These are phyloP conservation scores for Charaxes varanes DNA, from an alignment of 1,140 invertebrate species.

Conservation along the genomic window DNA sequence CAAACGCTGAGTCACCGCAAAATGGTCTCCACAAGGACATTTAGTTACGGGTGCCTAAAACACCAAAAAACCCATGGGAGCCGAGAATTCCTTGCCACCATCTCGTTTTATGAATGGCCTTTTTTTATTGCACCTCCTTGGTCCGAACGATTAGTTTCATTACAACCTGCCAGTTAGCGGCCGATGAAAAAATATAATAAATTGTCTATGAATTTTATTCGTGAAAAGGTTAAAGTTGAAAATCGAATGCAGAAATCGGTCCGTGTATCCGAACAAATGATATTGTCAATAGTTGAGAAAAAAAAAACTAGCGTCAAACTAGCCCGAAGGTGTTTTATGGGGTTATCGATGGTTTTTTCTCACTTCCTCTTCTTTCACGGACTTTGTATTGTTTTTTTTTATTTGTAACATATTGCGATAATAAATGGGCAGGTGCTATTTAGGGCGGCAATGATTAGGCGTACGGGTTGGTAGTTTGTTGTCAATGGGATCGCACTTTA, in stretches of 20 bases:
- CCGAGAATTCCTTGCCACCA: conserved; percentile 47
- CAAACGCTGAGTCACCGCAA: conserved; percentile 31
- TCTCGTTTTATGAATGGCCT: conserved; percentile 34
- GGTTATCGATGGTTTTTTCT: conserved; percentile 42
- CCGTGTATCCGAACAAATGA: conserved; percentile 13
- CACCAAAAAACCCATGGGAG: conserved; percentile 53
- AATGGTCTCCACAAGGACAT: conserved; percentile 42
- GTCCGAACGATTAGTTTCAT: conserved; percentile 33
- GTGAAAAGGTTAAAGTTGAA: conserved; percentile 30
- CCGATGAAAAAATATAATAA: conserved; percentile 22
- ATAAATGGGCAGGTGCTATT: conserved; percentile 53
- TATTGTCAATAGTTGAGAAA: conserved; percentile 43
- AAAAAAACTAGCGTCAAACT: conserved; percentile 31
- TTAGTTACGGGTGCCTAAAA: conserved; percentile 46
- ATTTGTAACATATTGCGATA: conserved; percentile 40
- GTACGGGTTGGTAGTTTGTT: conserved; percentile 35
- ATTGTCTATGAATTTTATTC: conserved; percentile 19
- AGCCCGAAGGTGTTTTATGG: conserved; percentile 36
- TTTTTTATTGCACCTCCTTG: conserved; percentile 34
- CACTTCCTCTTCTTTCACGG: conserved; percentile 50
- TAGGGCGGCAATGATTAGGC: conserved; percentile 44
- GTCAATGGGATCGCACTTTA: conserved; percentile 35
- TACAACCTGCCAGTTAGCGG: conserved; percentile 30
- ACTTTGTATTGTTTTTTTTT: conserved; percentile 19
- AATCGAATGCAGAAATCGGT: conserved; percentile 26